Conservation (phyloP, 2,113 vertebrate species). For the Podocnemis expansa region DNA sequence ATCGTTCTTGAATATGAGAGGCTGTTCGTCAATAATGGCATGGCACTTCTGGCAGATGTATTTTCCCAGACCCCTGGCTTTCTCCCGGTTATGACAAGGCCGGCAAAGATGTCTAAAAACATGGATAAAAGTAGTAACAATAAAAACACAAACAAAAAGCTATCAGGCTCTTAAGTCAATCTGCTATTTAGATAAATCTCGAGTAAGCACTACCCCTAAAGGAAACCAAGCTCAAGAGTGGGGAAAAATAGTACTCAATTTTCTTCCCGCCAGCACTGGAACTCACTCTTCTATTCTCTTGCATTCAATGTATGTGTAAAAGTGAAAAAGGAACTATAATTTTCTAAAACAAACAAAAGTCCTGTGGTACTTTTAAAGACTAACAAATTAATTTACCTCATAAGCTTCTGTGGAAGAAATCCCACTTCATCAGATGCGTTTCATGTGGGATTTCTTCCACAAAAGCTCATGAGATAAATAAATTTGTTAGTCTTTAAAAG, state of each 20-base stretch:
- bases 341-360: neutral
- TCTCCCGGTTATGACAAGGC: constrained; percentile 94
- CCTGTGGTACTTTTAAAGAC: no score
- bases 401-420: no score
- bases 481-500: no score
- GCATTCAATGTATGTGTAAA: constrained; percentile 7
- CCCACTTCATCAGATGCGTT: no score
- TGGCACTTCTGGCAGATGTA: constrained; percentile 99
- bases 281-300: neutral
- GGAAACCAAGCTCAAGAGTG: neutral
- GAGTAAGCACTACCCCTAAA: neutral
- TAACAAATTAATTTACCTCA: no score
- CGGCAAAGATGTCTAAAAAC: constrained; percentile 92
- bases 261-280: neutral
- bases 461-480: no score
- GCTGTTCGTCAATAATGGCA: constrained; percentile 94
- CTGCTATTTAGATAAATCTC: neutral
- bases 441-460: no score
- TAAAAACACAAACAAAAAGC: neutral
- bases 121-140: neutral
- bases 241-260: neutral
- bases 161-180: constrained; percentile 10
- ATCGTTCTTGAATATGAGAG: constrained; percentile 97
- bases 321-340: neutral
- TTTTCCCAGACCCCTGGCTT: constrained; percentile 94